Conservation (phyloP, 2,113 vertebrate genomes). For the Sapayoa aenigma region DNA sequence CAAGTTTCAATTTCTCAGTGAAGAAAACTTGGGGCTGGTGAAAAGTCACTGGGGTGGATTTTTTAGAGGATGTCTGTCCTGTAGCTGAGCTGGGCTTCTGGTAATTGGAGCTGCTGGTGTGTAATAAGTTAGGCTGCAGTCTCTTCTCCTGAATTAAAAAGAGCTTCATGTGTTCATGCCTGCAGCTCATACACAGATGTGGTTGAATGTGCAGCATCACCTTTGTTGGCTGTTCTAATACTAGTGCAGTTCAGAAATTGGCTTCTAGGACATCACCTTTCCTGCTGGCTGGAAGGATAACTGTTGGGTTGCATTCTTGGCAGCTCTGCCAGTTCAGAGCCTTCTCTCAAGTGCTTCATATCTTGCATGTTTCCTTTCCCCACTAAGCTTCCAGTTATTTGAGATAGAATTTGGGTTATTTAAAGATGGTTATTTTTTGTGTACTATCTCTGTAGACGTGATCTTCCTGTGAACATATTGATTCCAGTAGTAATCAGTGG, state of each 20-base stretch:
- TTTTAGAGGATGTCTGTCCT: neutral
- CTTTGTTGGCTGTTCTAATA: slow-evolving; percentile 7
- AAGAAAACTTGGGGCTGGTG: neutral
- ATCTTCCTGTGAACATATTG: neutral
- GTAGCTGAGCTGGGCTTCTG: neutral
- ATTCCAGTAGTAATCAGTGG: neutral
- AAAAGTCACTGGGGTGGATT: accelerated
- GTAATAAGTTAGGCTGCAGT: neutral
- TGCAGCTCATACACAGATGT: neutral
- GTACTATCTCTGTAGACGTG: neutral
- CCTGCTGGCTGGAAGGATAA: neutral
- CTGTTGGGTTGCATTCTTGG: neutral
- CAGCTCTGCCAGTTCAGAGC: neutral
- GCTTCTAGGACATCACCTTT: neutral
- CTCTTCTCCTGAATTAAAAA: neutral
- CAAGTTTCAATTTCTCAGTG: neutral
- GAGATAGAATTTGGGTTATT: neutral
- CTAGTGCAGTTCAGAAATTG: neutral
- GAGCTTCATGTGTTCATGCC: neutral
- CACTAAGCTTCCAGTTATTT: neutral
- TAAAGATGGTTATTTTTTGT: neutral
- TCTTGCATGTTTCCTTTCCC: neutral
- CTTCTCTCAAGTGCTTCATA: neutral
- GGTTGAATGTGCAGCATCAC: neutral
- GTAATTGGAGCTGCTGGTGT: neutral